Percentiles rank a stretch among this genome's conserved stretches.
phyloP scores from a whole-genome alignment of 2,888 invertebrate species.

The Pharmacophagus antenor region DNA sequence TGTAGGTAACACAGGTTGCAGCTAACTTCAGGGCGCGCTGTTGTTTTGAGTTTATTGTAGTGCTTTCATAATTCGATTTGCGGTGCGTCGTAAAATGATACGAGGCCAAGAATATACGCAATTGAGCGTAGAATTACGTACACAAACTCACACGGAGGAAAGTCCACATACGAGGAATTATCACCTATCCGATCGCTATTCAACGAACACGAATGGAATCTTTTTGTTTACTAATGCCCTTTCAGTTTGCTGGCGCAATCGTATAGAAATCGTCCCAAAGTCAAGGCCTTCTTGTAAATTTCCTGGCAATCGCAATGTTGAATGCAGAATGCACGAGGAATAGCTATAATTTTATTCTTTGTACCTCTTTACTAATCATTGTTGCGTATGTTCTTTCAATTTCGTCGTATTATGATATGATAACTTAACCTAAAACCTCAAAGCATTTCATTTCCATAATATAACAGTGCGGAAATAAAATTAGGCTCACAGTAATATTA shows the following conservation, averaged over 20 bases:
- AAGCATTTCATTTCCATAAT: background rate
- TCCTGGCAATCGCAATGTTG: constrained; percentile 68
- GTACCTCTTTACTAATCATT: constrained; percentile 31
- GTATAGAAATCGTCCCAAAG: constrained; percentile 57
- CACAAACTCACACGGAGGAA: constrained; percentile 67
- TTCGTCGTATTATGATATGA: background rate
- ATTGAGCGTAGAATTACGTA: constrained; percentile 26
- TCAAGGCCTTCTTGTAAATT: constrained; percentile 66
- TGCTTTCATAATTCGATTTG: constrained; percentile 28
- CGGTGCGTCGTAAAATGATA: constrained; percentile 30
- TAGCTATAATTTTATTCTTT: constrained; percentile 63
- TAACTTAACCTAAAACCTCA: background rate
- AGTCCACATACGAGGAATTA: constrained; percentile 49
- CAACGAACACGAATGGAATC: constrained; percentile 1
- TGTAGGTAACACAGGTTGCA: background rate
- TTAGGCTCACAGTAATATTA: too few relatives aligned
- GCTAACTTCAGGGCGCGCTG: constrained; percentile 13
- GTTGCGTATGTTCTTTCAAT: background rate
- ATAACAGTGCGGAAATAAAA: too few relatives aligned
- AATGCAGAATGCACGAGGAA: constrained; percentile 55
- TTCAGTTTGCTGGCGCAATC: constrained; percentile 63
- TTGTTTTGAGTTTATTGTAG: constrained; percentile 29
- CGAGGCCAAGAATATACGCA: constrained; percentile 28
- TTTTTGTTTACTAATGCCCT: constrained; percentile 42
- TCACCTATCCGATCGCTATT: background rate